phyloP scores from a whole-genome alignment of 1,140 invertebrate species.

The Orchestia grillus region DNA sequence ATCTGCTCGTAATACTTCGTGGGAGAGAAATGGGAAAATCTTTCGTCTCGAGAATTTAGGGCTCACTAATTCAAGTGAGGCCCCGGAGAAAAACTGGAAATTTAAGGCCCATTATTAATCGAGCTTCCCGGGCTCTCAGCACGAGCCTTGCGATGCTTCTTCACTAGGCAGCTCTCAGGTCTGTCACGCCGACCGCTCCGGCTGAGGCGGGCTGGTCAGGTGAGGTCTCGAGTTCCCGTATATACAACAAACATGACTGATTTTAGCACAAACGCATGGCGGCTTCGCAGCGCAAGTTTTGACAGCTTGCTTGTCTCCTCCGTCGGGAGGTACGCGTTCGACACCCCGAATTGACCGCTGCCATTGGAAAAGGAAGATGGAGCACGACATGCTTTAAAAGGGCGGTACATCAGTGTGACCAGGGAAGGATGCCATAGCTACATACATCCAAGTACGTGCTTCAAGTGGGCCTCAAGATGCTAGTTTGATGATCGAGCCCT shows the following conservation, averaged over 20 bases:
- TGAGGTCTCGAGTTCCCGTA: neutral
- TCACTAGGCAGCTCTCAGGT: no score
- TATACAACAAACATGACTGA: neutral
- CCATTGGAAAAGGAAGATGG: no score
- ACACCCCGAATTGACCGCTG: no score
- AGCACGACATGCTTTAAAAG: no score
- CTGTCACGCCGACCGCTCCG: neutral
- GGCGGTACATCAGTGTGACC: no score
- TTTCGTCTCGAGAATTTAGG: neutral
- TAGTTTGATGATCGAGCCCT: no score
- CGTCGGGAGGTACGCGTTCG: neutral
- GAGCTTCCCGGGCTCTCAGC: neutral
- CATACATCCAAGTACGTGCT: no score
- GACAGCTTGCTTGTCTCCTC: no score
- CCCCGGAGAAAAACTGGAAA: neutral
- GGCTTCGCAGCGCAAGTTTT: no score
- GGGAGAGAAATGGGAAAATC: neutral
- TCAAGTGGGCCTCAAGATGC: no score
- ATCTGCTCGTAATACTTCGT: neutral
- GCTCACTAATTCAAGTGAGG: neutral
- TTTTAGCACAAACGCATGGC: neutral
- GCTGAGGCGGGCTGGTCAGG: neutral
- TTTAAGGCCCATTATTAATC: conserved; percentile 1
- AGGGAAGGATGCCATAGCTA: no score
- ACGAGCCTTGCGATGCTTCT: neutral